Percentiles rank a stretch among this genome's conserved stretches.
Evolutionary conservation across 2,113 vertebrate genomes (phyloP).

Genomic region (Chloropsis cyanopogon): DNA sequence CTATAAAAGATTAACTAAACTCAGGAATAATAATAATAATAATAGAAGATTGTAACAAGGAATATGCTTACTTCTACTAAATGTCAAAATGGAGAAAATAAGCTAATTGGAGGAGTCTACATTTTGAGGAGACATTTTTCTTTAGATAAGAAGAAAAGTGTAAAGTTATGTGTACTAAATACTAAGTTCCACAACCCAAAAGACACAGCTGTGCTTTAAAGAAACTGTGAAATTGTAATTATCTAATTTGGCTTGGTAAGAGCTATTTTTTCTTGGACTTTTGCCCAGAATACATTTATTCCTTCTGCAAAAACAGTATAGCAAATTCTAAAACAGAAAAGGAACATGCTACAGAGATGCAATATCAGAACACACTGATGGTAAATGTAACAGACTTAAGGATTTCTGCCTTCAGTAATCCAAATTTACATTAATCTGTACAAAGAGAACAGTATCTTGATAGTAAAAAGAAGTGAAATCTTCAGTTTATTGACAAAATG

Average conservation of each 20-base stretch:
- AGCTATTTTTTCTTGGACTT: slow-evolving; percentile 32
- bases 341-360: neutral
- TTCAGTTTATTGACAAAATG: neutral
- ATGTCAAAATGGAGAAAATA: slow-evolving; percentile 9
- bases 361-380: neutral
- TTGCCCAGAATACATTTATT: slow-evolving; percentile 40
- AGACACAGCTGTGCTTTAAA: slow-evolving; percentile 39
- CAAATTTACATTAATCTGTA: neutral
- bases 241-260: slow-evolving; percentile 36
- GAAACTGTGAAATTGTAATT: slow-evolving; percentile 20
- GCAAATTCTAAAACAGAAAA: neutral
- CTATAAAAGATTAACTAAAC: neutral
- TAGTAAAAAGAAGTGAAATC: neutral
- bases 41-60: neutral
- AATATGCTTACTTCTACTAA: neutral
- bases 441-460: neutral
- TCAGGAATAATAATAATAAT: neutral
- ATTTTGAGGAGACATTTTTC: slow-evolving; percentile 16
- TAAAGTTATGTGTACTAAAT: slow-evolving; percentile 1
- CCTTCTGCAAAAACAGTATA: neutral
- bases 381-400: neutral
- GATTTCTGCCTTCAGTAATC: neutral
- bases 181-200: slow-evolving; percentile 27
- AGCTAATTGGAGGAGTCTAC: neutral
- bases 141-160: slow-evolving; percentile 31